These are phyloP conservation scores for Atlantisia rogersi DNA, from an alignment of 2,113 vertebrate genomes.

Conservation along the genomic window DNA sequence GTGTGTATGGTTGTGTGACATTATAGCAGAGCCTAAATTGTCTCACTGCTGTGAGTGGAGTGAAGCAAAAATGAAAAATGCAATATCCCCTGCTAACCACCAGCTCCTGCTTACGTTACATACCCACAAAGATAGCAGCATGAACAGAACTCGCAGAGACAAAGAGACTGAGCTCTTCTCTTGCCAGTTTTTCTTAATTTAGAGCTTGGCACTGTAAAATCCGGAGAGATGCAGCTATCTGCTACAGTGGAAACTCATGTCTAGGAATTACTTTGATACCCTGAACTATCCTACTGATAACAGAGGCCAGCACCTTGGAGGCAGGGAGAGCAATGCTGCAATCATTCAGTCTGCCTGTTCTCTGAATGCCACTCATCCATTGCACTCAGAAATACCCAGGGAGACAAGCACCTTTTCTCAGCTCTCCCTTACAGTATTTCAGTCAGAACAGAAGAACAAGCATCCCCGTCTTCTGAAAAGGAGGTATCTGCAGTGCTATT, in stretches of 20 bases:
- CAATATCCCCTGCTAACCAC: neutral
- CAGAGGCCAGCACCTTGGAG: slow-evolving; percentile 15
- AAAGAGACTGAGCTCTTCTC: neutral
- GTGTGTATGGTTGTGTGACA: neutral
- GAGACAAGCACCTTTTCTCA: slow-evolving; percentile 1
- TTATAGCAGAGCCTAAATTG: neutral
- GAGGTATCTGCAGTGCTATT: neutral
- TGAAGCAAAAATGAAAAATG: neutral
- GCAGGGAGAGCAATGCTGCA: neutral
- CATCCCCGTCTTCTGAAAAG: neutral
- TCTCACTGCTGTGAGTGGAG: neutral
- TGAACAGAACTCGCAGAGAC: neutral
- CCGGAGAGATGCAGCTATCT: neutral
- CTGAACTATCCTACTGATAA: neutral
- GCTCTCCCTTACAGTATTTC: neutral
- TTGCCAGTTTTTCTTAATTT: slow-evolving; percentile 31
- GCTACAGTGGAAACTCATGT: neutral
- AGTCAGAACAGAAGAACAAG: neutral
- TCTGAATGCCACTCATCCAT: slow-evolving; percentile 14
- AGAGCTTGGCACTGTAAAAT: neutral
- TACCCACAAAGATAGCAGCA: neutral
- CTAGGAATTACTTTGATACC: neutral
- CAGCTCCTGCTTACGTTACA: neutral
- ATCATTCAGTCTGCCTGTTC: slow-evolving; percentile 22
- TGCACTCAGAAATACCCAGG: neutral